Percentiles rank a stretch among this genome's conserved stretches.
Conservation (phyloP, 2,797 vertebrate genomes). For the Sebastes glaucus region DNA sequence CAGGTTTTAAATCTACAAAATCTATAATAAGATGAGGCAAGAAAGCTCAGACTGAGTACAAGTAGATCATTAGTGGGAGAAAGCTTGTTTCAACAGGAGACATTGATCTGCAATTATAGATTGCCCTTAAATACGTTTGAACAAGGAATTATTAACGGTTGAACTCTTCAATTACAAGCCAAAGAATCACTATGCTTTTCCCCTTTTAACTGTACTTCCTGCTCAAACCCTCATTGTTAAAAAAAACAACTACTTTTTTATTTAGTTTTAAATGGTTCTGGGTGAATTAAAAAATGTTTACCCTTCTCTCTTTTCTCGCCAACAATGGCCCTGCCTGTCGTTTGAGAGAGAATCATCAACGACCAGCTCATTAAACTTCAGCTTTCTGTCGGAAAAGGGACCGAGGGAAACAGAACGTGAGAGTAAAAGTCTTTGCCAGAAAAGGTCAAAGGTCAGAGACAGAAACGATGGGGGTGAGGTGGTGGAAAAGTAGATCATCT, state of each 20-base stretch:
- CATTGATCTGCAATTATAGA: neutral
- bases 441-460: conserved; percentile 44
- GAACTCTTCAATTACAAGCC: neutral
- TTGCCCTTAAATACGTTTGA: neutral
- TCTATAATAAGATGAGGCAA: neutral
- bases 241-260: neutral
- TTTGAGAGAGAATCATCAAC: neutral
- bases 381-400: neutral
- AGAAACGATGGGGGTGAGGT: neutral
- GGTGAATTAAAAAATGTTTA: neutral
- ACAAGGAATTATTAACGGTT: neutral
- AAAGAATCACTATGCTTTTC: neutral
- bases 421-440: conserved; percentile 1
- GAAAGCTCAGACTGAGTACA: neutral
- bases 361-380: neutral
- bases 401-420: neutral
- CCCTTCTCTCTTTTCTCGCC: neutral
- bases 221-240: neutral
- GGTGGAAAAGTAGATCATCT: conserved; percentile 4
- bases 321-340: neutral
- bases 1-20: neutral
- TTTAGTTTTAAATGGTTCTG: neutral
- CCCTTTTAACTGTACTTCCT: neutral
- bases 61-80: neutral
- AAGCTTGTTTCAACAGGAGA: conserved; percentile 1